Evolutionary conservation across 1,140 invertebrate genomes (phyloP), one percentile per base, ranked within the genome.

Genomic region (Lepidurus packardi): DNA sequence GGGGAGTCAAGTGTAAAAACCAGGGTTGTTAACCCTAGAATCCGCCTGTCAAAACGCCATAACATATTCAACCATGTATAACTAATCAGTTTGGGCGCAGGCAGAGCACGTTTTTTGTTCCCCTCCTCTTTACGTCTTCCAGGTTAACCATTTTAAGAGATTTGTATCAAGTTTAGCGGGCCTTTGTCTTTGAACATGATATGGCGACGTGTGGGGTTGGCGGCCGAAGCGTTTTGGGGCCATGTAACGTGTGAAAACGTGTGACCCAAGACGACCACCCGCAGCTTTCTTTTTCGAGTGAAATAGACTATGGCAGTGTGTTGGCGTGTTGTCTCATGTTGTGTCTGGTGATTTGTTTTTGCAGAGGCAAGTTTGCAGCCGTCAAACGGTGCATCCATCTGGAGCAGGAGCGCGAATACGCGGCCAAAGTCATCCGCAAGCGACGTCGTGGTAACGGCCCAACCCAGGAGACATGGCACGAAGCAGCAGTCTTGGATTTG

Each of bases 371-470:
- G 88, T 98, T 97, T 86, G 97, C 96, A 21, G 91, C 94, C 78
- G 96, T 98, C 74, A 90, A 93, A 81, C 90, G 93, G 85, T 94
- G 95, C 82, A 89, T 90, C n/a, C 92, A 97, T 85, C 90, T 91
- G 83, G 89, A 90, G 79, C 94, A 92, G 9, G 92, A 93, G 42
- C 88, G 90, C 80, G 91, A 94, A 84, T 98, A 93, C 88, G 97
- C 97, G 1, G 97, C 96, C 80, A 98, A 98, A 87, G 96, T 94
- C 87, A 92, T 98, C 81, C 91, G 92, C 84, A 96, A 97, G 85
- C 87, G 94, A 81, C 89, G 95, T 82, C 90, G 92, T 80, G 91
- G 91, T 42, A 89, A 90, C 79, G 93, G 94, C 85, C 90, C 93
- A 47, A 89, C 90, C 81, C 90, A 91, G 82, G 93, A 95, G 85